phyloP scores from a whole-genome alignment of 2,113 vertebrate genomes.

The Peromyscus leucopus region DNA sequence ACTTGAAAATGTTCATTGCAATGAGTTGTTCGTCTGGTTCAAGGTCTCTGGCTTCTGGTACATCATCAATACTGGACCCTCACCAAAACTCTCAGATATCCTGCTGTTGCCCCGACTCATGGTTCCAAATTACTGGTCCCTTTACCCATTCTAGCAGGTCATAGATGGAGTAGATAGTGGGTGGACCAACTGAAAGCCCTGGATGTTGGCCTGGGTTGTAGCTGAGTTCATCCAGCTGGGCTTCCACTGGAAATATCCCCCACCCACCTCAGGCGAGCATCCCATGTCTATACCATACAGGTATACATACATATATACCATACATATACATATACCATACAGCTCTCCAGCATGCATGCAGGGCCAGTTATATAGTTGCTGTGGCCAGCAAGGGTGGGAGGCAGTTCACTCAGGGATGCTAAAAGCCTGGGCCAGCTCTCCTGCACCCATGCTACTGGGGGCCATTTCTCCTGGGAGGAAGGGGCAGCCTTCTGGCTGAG shows the following conservation, averaged over 20 bases:
- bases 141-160: not conserved
- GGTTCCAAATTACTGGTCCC: not conserved
- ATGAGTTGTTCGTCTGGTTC: not conserved
- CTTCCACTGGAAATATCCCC: not conserved
- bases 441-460: not conserved
- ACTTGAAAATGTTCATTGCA: not conserved
- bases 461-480: not conserved
- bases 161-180: not conserved
- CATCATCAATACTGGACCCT: not conserved
- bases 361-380: not conserved
- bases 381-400: not conserved
- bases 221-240: not conserved
- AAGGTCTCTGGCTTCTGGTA: not conserved
- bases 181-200: not conserved
- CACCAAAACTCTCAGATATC: not conserved
- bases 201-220: not conserved
- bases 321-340: no score
- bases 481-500: not conserved
- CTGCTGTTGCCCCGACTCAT: not conserved
- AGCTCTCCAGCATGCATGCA: not conserved
- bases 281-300: not conserved
- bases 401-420: not conserved
- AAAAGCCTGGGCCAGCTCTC: not conserved
- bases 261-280: fast-evolving
- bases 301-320: no score